These are phyloP conservation scores for Raillietiella orientalis DNA, from an alignment of 2,888 invertebrate genomes.

Conservation along the genomic window DNA sequence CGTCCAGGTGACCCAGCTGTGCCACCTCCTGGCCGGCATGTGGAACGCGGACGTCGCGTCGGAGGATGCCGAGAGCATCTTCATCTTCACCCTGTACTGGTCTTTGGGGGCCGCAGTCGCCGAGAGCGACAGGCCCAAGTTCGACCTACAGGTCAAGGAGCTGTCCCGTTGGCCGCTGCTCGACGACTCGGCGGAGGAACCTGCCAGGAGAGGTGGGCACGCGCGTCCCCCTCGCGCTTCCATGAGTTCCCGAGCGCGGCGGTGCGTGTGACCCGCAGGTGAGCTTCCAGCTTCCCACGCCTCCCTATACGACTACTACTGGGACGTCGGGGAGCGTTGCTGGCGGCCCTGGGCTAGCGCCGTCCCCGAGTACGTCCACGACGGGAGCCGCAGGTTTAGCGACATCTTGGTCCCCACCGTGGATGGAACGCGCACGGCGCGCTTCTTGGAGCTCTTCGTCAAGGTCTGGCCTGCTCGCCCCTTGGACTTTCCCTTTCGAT, in stretches of 20 bases:
- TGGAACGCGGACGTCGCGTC: slow-evolving; percentile 13
- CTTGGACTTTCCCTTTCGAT: too few species aligned
- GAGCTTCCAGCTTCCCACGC: slow-evolving; percentile 35
- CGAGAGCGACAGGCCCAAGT: slow-evolving; percentile 28
- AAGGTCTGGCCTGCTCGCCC: too few species aligned
- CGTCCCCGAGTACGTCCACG: slow-evolving; percentile 39
- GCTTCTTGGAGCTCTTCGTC: slow-evolving; percentile 42
- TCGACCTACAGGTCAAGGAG: slow-evolving; percentile 47
- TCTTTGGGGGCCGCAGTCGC: slow-evolving; percentile 49
- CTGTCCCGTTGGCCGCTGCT: slow-evolving; percentile 30
- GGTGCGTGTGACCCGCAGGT: slow-evolving; percentile 14
- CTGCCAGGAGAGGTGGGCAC: too few species aligned
- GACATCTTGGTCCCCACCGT: slow-evolving; percentile 66
- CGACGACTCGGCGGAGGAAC: slow-evolving; percentile 21
- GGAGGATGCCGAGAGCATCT: slow-evolving; percentile 29
- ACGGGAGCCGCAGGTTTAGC: slow-evolving; percentile 29
- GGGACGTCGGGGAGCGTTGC: slow-evolving; percentile 24
- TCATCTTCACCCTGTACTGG: slow-evolving; percentile 39
- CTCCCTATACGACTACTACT: slow-evolving; percentile 47
- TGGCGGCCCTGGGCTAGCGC: slow-evolving; percentile 66
- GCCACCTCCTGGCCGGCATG: slow-evolving; percentile 41
- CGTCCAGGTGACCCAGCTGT: slow-evolving; percentile 36
- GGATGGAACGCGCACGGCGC: slow-evolving; percentile 46
- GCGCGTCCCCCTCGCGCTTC: too few species aligned
- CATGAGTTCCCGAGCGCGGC: neutral